Conservation (phyloP, 2,888 invertebrate species). For the Aleiodes alternator region DNA sequence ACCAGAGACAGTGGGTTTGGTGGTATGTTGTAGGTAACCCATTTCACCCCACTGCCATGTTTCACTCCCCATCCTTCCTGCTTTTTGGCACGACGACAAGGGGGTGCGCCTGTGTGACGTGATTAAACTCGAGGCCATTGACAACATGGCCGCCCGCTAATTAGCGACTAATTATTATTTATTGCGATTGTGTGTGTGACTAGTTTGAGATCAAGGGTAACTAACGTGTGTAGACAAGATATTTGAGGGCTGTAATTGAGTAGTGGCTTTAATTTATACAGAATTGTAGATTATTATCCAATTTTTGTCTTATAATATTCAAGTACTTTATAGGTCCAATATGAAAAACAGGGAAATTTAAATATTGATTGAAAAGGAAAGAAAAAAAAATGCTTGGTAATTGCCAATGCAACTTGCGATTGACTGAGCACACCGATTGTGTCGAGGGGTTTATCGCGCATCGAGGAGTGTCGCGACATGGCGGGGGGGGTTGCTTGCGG, state of each 20-base stretch:
- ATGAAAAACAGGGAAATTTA: too few relatives aligned
- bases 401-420: slow-evolving; percentile 35
- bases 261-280: neutral
- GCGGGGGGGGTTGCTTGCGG: slow-evolving; percentile 67
- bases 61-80: slow-evolving; percentile 16
- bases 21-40: slow-evolving; percentile 37
- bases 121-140: slow-evolving; percentile 65
- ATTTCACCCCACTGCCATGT: slow-evolving; percentile 37
- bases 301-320: too few relatives aligned
- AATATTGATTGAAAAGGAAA: too few relatives aligned
- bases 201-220: neutral
- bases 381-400: slow-evolving; percentile 28
- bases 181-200: slow-evolving; percentile 60
- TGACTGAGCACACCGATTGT: slow-evolving; percentile 12
- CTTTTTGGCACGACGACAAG: neutral
- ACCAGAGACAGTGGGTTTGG: slow-evolving; percentile 31
- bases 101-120: slow-evolving; percentile 64
- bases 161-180: slow-evolving; percentile 74
- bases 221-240: neutral
- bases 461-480: slow-evolving; percentile 11
- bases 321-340: too few relatives aligned
- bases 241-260: neutral
- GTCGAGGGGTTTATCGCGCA: neutral
- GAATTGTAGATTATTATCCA: too few relatives aligned
- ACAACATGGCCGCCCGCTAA: slow-evolving; percentile 71